These are phyloP conservation scores for Leucoraja erinaceus DNA, from an alignment of 2,113 vertebrate species.

Conservation along the genomic window DNA sequence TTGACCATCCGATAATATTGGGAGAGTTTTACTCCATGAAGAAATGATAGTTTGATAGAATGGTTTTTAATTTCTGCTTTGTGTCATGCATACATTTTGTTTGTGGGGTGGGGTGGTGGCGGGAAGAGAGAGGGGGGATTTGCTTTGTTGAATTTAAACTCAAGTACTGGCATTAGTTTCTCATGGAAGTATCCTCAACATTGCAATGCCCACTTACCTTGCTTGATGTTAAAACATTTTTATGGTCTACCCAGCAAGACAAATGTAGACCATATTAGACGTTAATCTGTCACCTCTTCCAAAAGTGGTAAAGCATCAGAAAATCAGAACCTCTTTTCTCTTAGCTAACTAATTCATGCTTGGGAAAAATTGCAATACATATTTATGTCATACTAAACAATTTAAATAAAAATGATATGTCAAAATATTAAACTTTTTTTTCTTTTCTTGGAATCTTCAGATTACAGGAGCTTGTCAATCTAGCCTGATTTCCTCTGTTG, in stretches of 20 bases:
- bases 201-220: too few species aligned
- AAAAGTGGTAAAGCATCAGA: not conserved
- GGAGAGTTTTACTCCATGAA: not conserved
- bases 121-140: too few species aligned
- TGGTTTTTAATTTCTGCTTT: not conserved
- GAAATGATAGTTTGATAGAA: not conserved
- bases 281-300: not conserved
- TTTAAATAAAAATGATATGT: not conserved
- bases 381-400: not conserved
- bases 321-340: not conserved
- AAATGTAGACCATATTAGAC: not conserved
- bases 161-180: not conserved
- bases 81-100: too few species aligned
- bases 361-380: not conserved
- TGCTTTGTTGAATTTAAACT: not conserved
- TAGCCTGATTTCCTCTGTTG: not conserved
- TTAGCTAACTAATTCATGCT: not conserved
- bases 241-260: not conserved
- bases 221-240: not conserved
- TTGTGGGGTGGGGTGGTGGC: too few species aligned
- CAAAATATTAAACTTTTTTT: not conserved
- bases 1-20: not conserved
- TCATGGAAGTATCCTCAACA: not conserved
- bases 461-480: not conserved
- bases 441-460: not conserved